These are phyloP conservation scores for Netelia inedita DNA, from an alignment of 2,888 invertebrate genomes.

Conservation along the genomic window DNA sequence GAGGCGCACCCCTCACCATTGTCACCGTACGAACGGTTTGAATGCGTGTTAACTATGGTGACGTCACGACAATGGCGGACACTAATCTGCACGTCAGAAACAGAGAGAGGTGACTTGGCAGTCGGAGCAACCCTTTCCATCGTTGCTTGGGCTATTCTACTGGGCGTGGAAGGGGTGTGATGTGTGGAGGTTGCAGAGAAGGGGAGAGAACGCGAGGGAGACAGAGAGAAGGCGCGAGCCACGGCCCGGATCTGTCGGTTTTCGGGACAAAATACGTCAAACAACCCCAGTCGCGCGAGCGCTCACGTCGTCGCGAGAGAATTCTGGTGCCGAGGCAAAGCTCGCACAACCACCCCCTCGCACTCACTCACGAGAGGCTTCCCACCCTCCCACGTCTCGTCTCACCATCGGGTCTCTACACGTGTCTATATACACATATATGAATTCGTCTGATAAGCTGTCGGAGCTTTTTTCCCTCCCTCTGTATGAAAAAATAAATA, in stretches of 20 bases:
- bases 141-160: constrained; percentile 67
- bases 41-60: constrained; percentile 84
- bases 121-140: constrained; percentile 71
- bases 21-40: constrained; percentile 72
- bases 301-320: constrained; percentile 66
- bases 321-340: constrained; percentile 48
- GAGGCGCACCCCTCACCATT: constrained; percentile 47
- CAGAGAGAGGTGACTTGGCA: constrained; percentile 73
- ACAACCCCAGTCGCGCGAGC: constrained; percentile 72
- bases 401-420: constrained; percentile 21
- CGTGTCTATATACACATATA: constrained; percentile 19
- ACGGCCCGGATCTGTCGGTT: constrained; percentile 83
- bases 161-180: constrained; percentile 49
- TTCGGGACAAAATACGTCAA: constrained; percentile 84
- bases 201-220: constrained; percentile 73
- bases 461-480: constrained; percentile 32
- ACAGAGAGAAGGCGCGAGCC: constrained; percentile 75
- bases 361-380: neutral
- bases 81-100: constrained; percentile 85
- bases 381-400: neutral
- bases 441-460: constrained; percentile 61
- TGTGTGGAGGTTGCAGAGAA: constrained; percentile 77
- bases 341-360: constrained; percentile 22
- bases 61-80: constrained; percentile 85
- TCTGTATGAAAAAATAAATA: constrained; percentile 4